Evolutionary conservation across 2,797 vertebrate species (phyloP), one percentile per base, ranked within the genome.

Genomic region (Protosalanx chinensis): DNA sequence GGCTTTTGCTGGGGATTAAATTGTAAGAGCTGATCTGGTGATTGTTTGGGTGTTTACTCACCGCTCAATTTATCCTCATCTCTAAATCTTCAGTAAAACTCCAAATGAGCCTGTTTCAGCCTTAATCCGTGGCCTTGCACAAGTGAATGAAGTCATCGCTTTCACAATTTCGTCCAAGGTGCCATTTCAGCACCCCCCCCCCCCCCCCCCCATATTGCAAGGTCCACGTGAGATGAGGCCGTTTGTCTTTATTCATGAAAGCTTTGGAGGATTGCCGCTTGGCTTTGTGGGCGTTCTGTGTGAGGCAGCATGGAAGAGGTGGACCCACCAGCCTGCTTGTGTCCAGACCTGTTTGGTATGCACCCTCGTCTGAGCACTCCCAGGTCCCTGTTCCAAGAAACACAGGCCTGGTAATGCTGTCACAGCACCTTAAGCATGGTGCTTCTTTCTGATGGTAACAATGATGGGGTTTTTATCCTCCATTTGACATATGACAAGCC

Each of bases 281-380:
- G 37, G 41, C 33, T 30, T 15, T 7, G 41, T 69, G 72, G 82
- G 83, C 77, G 72, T 82, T 79, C 76, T 77, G 60, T 74, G 30
- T 61, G 79, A 37, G 79, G 77, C 79, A 81, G 83, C 85, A 82
- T 90, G 84, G 84, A 79, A 59, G 72, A 79, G 85, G 83, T 86
- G 82, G 89, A 91, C 89, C 84, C 85, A 86, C 85, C 79, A 79
- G 80, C 51, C 62, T 70, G 84, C 84, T 82, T 92, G 86, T 91
- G 92, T 92, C 88, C 88, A 90, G 91, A 91, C 92, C 89, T 93
- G 92, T 89, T 91, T 82, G 91, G 91, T 90, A 93, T 93, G 90
- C 84, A 80, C 76, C 72, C 81, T 87, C 72, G 80, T 70, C 78
- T 73, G 58, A 84, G 37, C 79, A 77, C 79, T 84, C 78, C 78